Base-by-base conservation (phyloP, 2,113 vertebrate species). In the Recurvirostra avosetta region DNA sequence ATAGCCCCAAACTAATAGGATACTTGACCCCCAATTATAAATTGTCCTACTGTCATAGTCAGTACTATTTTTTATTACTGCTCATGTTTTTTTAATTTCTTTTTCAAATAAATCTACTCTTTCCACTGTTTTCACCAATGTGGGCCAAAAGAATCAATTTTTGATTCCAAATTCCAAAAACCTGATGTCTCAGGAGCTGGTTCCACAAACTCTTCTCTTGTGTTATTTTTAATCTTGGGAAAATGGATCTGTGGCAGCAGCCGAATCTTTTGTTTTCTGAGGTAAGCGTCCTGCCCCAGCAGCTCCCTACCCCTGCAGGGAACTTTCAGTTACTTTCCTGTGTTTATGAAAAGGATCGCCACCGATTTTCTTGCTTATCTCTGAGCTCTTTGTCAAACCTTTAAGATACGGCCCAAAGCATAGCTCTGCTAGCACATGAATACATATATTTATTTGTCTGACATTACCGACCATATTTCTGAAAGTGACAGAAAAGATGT, bases 1-100 rank as follows among this genome's bases (percentile, higher is more conserved):
- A 95, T 95, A 96, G 75, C 67, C 89, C 84, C 78, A 96, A 96
- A 94, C 91, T 97, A 96, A 95, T 93, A 90, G 91, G 94, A 94
- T 96, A 97, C 91, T 96, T 97, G 94, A 97, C 96, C 95, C 66
- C 58, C 77, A 92, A 97, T 97, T 97, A 97, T 97, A 97, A 97
- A 97, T 96, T 96, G 87, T 96, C 92, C 84, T 96, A 94, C 96
- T 97, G 95, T 97, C 94, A 94, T 63, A 81, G 81, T 90, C 71
- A 55, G 91, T 88, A 50, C 36, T 91, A 72, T 89, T 95, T 96
- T 95, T 95, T 95, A 93, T 96, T 95, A 85, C 59, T 65, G 50
- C 21, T 96, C 71, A 79, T 90, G 89, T 91, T 97, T 97, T 96
- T 94, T 96, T 90, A 87, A 97, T 97, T 96, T 96, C 62, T 91